A percentile compares a stretch with the other conserved stretches of the same genome.
Conservation (phyloP, 2,113 vertebrate species). For the Melanostigma gelatinosum region DNA sequence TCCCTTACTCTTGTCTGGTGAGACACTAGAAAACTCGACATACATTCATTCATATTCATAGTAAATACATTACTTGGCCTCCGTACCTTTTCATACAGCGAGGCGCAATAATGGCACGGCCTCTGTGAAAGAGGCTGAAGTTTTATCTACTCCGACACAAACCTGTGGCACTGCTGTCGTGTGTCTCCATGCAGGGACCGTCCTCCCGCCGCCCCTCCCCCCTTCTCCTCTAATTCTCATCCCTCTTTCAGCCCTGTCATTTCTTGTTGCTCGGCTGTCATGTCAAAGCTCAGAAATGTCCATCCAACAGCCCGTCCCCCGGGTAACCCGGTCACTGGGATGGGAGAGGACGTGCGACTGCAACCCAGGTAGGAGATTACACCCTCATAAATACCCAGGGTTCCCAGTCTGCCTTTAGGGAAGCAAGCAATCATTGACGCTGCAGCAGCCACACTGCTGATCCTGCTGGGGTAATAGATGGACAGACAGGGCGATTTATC, state of each 20-base stretch:
- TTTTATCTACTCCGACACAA: not conserved
- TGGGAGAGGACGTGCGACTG: conserved; percentile 36
- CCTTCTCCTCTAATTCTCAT: conserved; percentile 9
- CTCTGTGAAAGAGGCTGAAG: not conserved
- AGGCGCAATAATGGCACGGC: not conserved
- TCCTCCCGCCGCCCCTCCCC: not conserved
- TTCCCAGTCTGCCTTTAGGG: conserved; percentile 42
- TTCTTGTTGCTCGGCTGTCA: conserved; percentile 51
- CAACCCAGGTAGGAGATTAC: conserved; percentile 72
- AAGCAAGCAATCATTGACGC: conserved; percentile 43
- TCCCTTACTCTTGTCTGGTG: not conserved
- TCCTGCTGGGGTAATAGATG: conserved; percentile 8
- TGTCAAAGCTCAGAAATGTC: conserved; percentile 57
- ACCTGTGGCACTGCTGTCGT: conserved; percentile 5
- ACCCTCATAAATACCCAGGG: conserved; percentile 47
- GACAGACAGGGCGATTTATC: not conserved
- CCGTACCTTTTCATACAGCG: not conserved
- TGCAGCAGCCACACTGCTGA: conserved; percentile 25
- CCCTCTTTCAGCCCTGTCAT: conserved; percentile 43
- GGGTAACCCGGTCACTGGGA: conserved; percentile 48
- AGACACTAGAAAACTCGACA: not conserved
- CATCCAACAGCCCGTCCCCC: conserved; percentile 35
- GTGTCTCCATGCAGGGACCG: conserved; percentile 9
- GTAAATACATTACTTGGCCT: not conserved
- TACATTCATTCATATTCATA: not conserved